Base-by-base conservation (phyloP, 2,888 invertebrate species). In the Acrobasis consociella region DNA sequence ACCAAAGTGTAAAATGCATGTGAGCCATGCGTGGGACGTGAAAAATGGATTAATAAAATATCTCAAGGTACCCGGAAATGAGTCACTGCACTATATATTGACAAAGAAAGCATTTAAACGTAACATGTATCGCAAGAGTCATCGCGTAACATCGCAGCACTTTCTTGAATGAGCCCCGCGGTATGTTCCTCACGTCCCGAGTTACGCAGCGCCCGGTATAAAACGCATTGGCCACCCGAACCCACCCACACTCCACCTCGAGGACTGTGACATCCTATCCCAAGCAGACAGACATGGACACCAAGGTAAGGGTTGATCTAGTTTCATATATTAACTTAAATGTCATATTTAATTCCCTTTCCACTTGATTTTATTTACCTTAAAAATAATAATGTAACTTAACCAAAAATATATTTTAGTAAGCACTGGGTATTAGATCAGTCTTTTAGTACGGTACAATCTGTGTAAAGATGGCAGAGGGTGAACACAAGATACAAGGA, bases 131-230 rank as follows among this genome's bases (percentile, higher is more conserved):
- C 76, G 82, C 82, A 78, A 82, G 78, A 77, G 68, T 65, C 70
- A 69, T 82, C 80, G 85, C 87, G 87, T 88, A 87, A 89, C 69
- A 80, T 75, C 72, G 72, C 71, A 76, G 73, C 82, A 86, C 90
- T 90, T 91, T 91, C 91, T 87, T 88, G 87, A 87, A 89, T 86
- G 79, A 83, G 85, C 72, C 73, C 74, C 77, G 73, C 72, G 69
- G 86, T 90, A 92, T 91, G 84, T 82, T 77, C 70, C 78, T 91
- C 92, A 92, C 92, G 92, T 92, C 73, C 76, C 53, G 63, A 62
- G 82, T 91, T 91, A 82, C 92, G 91, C 78, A 82, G 82, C 74
- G 77, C 58, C 69, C 78, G 81, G 86, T 92, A 92, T 92, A 92
- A 81, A 91, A 89, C 80, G 85, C 78, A 73, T 70, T 46, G 22